Evolutionary conservation across 2,797 vertebrate species (phyloP), one percentile per base, ranked within the genome.

Genomic region (Coranthus polyacanthus): DNA sequence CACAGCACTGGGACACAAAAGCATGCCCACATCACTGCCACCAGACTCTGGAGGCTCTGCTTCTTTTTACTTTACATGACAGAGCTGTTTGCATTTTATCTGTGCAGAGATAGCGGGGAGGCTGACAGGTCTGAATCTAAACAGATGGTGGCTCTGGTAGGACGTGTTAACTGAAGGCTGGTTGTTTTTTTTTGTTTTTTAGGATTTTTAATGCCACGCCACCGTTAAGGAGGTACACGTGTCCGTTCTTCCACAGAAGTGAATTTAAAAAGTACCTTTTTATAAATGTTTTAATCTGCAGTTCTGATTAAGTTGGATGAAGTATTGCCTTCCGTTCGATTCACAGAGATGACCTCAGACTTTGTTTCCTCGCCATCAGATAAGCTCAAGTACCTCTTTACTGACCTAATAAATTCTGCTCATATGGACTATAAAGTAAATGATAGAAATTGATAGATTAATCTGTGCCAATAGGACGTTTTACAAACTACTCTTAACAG

Each of bases 41-140:
- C 17, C 53, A 51, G 47, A 38, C 64, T 68, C 57, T n/a, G 20
- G 46, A 68, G 72, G 66, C 54, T 75, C 62, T 69, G 75, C 18
- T 73, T 76, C 50, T 57, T 58, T 67, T 81, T 21, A 47, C 75
- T 72, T 80, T 36, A 58, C 63, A 37, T 66, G 44, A 60, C 64
- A 39, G 68, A 68, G 21, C 56, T 4, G 10, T 71, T 78, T 78
- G 45, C 45, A 45, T 56, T 55, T 67, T 73, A 82, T 86, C 73
- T 72, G 58, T 4, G 12, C 62, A 9, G 42, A 72, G 72, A 67
- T 75, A 80, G 42, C 52, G 59, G 53, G 37, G 49, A 66, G 68
- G 62, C 68, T 51, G 66, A 68, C 44, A 26, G 51, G 51, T 49
- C 50, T 16, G 68, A 57, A 67, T 39, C 36, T 9, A 68, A 52